Conservation (phyloP, 37 sponge, comb jelly and placozoan genomes). For the Mnemiopsis leidyi region DNA sequence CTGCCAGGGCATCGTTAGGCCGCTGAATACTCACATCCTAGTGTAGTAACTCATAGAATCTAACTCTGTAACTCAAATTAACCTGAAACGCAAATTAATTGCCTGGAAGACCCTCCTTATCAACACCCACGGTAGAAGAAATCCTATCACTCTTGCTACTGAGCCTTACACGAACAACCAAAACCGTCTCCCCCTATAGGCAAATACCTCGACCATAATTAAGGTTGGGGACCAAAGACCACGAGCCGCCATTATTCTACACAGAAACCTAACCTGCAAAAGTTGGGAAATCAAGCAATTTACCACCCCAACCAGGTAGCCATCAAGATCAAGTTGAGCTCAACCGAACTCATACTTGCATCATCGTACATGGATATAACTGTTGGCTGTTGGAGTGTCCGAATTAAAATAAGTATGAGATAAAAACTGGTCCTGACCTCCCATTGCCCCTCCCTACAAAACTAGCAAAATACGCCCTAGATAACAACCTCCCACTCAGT, state of each 20-base stretch:
- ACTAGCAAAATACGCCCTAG: too few species aligned
- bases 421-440: too few species aligned
- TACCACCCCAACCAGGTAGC: neutral
- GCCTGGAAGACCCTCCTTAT: neutral
- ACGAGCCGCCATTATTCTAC: neutral
- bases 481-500: neutral
- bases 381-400: too few species aligned
- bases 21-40: too few species aligned
- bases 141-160: neutral
- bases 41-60: neutral
- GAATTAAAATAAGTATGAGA: too few species aligned
- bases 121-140: neutral
- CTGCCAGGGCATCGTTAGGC: too few species aligned
- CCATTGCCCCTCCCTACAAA: too few species aligned
- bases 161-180: neutral
- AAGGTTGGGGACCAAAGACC: neutral
- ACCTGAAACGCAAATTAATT: neutral
- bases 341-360: neutral
- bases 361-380: neutral
- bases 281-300: neutral
- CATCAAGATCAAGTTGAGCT: neutral
- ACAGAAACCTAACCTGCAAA: neutral
- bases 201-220: too few species aligned
- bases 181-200: neutral
- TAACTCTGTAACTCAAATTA: neutral